These are phyloP conservation scores for Nomada lathburiana DNA, from an alignment of 2,888 invertebrate species.

Conservation along the genomic window DNA sequence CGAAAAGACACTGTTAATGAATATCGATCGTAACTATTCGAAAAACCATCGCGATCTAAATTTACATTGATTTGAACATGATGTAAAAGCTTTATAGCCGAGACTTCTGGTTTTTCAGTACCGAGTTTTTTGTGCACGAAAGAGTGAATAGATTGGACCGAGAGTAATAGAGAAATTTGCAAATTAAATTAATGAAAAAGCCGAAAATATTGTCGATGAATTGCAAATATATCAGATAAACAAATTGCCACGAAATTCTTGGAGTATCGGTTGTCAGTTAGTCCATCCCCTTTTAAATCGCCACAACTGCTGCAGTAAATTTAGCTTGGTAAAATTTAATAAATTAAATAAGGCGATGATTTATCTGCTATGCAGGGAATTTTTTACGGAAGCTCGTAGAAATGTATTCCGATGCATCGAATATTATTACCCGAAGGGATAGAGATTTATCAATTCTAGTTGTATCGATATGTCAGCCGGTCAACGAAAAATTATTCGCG, in stretches of 20 bases:
- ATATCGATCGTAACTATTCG: not conserved
- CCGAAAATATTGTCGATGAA: too few species aligned
- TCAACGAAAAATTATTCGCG: conserved; percentile 13
- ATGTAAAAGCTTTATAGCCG: not conserved
- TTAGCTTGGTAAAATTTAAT: too few species aligned
- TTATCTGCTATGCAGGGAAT: conserved; percentile 33
- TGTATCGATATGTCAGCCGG: conserved; percentile 6
- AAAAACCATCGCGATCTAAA: not conserved
- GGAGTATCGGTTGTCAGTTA: too few species aligned
- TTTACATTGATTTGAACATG: not conserved
- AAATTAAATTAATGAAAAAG: not conserved
- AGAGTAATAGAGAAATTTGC: not conserved
- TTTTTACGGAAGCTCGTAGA: conserved; percentile 20
- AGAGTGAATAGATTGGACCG: not conserved
- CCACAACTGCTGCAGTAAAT: too few species aligned
- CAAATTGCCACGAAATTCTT: too few species aligned
- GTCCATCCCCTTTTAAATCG: too few species aligned
- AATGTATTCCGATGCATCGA: not conserved
- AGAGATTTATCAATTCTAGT: conserved; percentile 8
- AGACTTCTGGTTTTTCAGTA: not conserved
- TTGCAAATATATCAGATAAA: too few species aligned
- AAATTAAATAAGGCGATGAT: conserved; percentile 39
- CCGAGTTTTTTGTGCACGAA: not conserved
- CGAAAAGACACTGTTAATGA: not conserved
- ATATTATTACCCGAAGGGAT: not conserved